Percentiles rank a stretch among this genome's conserved stretches.
phyloP scores from a whole-genome alignment of 30 jellyfish, hydroid and myxozoan genomes.

The Phacellophora camtschatica region DNA sequence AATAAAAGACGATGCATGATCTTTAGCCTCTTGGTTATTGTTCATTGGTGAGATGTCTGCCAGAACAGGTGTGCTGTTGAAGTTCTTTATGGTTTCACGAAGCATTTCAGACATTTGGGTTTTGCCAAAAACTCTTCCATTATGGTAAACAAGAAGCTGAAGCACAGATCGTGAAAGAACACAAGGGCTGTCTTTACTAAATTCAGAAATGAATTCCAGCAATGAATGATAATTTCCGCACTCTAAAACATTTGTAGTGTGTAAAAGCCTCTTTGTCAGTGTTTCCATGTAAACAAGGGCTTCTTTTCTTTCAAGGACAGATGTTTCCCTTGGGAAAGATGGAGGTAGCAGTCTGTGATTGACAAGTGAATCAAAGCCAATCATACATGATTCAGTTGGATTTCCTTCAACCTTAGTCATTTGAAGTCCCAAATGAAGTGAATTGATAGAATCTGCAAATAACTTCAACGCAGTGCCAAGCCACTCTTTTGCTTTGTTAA shows the following conservation, averaged over 20 bases:
- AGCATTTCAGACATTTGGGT: constrained; percentile 72
- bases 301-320: constrained; percentile 37
- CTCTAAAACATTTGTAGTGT: constrained; percentile 42
- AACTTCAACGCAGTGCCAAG: constrained; percentile 8
- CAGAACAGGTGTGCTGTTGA: constrained; percentile 82
- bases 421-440: constrained; percentile 26
- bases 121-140: constrained; percentile 79
- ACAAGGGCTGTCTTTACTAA: constrained; percentile 77
- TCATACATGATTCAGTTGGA: constrained; percentile 21
- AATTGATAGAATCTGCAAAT: background rate
- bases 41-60: constrained; percentile 90
- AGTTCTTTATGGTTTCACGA: constrained; percentile 65
- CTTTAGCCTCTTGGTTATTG: constrained; percentile 69
- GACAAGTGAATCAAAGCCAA: constrained; percentile 87
- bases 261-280: constrained; percentile 31
- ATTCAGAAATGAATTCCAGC: constrained; percentile 58
- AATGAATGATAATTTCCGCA: constrained; percentile 61
- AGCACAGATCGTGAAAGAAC: constrained; percentile 88
- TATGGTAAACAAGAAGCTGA: constrained; percentile 75
- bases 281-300: constrained; percentile 39
- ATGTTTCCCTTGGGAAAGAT: constrained; percentile 83
- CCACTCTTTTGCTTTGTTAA: constrained; percentile 53
- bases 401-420: background rate
- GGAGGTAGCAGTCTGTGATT: constrained; percentile 90
- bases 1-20: constrained; percentile 58